Evolutionary conservation across 2,797 vertebrate species (phyloP).

Genomic region (Lycodopsis pacificus): DNA sequence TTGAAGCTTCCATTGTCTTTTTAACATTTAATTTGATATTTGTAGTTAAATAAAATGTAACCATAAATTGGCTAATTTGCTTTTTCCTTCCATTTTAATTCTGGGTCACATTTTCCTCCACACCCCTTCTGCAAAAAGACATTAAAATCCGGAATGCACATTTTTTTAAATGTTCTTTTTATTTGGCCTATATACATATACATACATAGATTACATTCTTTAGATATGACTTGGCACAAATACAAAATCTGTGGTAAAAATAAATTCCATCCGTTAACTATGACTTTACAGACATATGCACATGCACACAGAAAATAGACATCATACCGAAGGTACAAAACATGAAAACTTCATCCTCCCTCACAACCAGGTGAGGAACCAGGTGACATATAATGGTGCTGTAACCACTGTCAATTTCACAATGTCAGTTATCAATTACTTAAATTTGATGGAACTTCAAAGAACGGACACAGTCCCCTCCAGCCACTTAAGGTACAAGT

Average conservation of each 20-base stretch:
- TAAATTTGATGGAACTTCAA: neutral
- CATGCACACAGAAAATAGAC: conserved; percentile 3
- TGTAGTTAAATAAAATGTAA: neutral
- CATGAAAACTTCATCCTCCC: conserved; percentile 13
- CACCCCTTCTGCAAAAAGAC: neutral
- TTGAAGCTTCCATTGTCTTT: neutral
- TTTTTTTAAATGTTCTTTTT: conserved; percentile 8
- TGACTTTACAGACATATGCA: neutral
- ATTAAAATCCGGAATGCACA: neutral
- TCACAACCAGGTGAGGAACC: conserved; percentile 49
- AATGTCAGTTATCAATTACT: conserved; percentile 29
- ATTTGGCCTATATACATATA: conserved; percentile 19
- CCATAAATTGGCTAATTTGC: neutral
- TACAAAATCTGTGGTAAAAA: conserved; percentile 33
- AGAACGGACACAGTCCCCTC: neutral
- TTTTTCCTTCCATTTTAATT: neutral
- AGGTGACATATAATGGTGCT: conserved; percentile 10
- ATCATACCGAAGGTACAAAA: conserved; percentile 1
- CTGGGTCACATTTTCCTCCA: neutral
- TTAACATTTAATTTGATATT: neutral
- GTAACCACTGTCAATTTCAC: conserved; percentile 2
- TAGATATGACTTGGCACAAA: conserved; percentile 9
- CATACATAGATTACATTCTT: conserved; percentile 16
- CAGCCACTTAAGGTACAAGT: neutral
- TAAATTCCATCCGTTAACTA: neutral